Percentiles rank a stretch among this genome's conserved stretches.
Evolutionary conservation across 2,888 invertebrate genomes (phyloP).

Genomic region (Hemaris fuciformis): DNA sequence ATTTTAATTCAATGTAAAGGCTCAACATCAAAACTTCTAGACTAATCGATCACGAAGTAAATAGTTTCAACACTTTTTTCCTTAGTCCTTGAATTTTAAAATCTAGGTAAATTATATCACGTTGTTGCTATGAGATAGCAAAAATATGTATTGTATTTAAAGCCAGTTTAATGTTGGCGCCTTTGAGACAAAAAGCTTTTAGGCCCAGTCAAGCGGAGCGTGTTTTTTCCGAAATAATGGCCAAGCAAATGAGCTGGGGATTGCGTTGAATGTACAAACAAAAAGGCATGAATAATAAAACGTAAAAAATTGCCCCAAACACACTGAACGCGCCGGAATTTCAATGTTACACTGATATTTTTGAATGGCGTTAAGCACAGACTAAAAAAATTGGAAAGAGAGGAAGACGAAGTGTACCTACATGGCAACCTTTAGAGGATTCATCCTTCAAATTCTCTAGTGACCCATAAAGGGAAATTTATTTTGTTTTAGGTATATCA

Average conservation of each 20-base stretch:
- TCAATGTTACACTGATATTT: background rate
- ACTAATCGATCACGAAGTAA: background rate
- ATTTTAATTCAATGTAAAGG: too few species aligned
- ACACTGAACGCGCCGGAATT: background rate
- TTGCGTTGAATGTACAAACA: conserved; percentile 12
- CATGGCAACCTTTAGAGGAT: too few species aligned
- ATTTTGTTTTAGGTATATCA: too few species aligned
- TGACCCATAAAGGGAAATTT: too few species aligned
- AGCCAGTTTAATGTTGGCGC: conserved; percentile 11
- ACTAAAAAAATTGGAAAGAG: too few species aligned
- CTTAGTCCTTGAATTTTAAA: background rate
- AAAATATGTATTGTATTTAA: conserved; percentile 9
- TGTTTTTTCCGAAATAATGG: conserved; percentile 16
- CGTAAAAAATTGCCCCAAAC: background rate
- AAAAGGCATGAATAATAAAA: conserved; percentile 11
- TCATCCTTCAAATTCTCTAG: too few species aligned
- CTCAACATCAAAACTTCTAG: too few species aligned
- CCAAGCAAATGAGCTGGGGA: conserved; percentile 13
- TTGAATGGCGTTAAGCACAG: background rate
- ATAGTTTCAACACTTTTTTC: background rate
- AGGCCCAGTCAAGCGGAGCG: conserved; percentile 10
- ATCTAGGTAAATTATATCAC: background rate
- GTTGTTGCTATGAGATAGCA: conserved; percentile 5
- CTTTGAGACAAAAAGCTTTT: conserved; percentile 14
- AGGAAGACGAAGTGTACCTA: too few species aligned